Base-by-base conservation (phyloP, 2,113 vertebrate genomes). In the Oreochromis aureus region DNA sequence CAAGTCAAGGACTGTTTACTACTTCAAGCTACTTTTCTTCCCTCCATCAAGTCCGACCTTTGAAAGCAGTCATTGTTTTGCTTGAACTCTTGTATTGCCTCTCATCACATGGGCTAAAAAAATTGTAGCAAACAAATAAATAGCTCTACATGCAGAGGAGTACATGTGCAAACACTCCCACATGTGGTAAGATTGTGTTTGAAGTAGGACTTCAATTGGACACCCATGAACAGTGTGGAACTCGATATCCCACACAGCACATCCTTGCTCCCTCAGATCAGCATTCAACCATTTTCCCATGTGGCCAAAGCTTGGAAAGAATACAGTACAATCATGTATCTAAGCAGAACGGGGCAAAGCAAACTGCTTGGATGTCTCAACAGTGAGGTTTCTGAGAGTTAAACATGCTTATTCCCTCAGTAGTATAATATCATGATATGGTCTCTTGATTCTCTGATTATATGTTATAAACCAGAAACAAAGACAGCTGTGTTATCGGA, bases 151-250 rank as follows among this genome's bases (percentile, higher is more conserved):
- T 91, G 92, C 85, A 92, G 94, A 94, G 91, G 88, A 93, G 91
- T 86, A 84, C 85, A 90, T 89, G 91, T 89, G 82, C 89, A 91
- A 94, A 93, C 86, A 91, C 96, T 93, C 96, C 96, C 93, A 97
- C 96, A 90, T 95, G 91, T 93, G 82, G 91, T 87, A 94, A 86
- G 91, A 91, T 80, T 59, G 78, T 83, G 91, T 96, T 96, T 96
- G 95, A 96, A 96, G 95, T 69, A 78, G 32, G 88, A 93, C 93
- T 95, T 95, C 94, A 95, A 91, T 93, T 90, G 93, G 89, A 93
- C 84, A 88, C 90, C 91, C 88, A 76, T 89, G 89, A 93, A 94
- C 71, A 80, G 36, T 78, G 76, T 85, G 87, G 69, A 86, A 81
- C 87, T 88, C 44, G 24, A 22, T 92, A 87, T 94, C 96, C 94